Percentiles rank a stretch among this genome's conserved stretches.
These are phyloP conservation scores for Lithobates sylvaticus DNA, from an alignment of 2,797 vertebrate genomes.

Conservation along the genomic window DNA sequence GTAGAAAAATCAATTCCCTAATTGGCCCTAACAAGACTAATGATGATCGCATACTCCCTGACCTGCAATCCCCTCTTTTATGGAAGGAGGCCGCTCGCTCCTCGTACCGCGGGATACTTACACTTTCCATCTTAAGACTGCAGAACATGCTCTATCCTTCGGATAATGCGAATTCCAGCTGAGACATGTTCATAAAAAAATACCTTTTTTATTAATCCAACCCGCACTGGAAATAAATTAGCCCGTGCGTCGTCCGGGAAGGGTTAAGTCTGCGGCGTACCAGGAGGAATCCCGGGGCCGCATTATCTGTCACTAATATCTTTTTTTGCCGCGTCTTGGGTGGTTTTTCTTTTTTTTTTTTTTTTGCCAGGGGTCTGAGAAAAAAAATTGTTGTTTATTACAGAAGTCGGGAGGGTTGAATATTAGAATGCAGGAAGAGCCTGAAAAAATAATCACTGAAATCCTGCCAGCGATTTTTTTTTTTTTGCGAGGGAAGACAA, in stretches of 20 bases:
- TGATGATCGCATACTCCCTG: neutral
- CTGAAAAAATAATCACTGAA: conserved; percentile 58
- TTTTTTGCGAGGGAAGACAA: conserved; percentile 31
- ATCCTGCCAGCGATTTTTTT: conserved; percentile 39
- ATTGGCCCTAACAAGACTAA: neutral
- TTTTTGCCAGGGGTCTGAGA: neutral
- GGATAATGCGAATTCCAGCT: conserved; percentile 48
- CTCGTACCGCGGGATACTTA: neutral
- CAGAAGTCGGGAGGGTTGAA: conserved; percentile 38
- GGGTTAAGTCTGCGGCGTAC: conserved; percentile 32
- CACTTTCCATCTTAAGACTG: conserved; percentile 9
- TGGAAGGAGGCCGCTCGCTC: neutral
- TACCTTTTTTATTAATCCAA: conserved; percentile 25
- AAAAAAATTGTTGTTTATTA: conserved; percentile 45
- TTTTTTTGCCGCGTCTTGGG: conserved; percentile 53
- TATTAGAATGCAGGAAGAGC: conserved; percentile 51
- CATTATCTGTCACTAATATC: conserved; percentile 46
- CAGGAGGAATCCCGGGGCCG: conserved; percentile 15
- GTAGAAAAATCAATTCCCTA: neutral
- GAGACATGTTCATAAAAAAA: conserved; percentile 41
- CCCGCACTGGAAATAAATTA: conserved; percentile 30
- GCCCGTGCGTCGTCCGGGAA: neutral
- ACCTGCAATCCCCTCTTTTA: neutral
- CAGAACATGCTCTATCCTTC: neutral
- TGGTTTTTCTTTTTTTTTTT: conserved; percentile 15